Conservation (phyloP, 2,113 vertebrate genomes). For the Pteruthius melanotis region DNA sequence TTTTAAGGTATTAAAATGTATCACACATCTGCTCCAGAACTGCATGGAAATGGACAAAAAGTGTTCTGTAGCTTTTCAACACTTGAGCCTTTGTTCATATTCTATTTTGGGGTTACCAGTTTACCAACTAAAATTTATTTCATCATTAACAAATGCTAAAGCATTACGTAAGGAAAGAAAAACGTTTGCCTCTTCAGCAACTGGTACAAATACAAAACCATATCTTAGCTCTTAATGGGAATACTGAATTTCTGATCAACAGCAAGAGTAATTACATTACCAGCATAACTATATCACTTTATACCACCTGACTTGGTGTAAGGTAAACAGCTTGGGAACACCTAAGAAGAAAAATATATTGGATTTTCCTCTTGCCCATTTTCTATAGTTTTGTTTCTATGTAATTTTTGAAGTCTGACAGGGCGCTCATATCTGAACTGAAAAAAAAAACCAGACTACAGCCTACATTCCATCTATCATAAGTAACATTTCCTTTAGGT, state of each 20-base stretch:
- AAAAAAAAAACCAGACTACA: not conserved
- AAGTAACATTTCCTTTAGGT: conserved; percentile 23
- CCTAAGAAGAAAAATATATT: not conserved
- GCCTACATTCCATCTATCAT: conserved; percentile 25
- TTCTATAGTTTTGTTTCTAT: not conserved
- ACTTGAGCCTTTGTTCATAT: not conserved
- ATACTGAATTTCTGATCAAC: not conserved
- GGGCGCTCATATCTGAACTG: not conserved
- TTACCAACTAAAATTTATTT: not conserved
- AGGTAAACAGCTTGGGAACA: not conserved
- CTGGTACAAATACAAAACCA: not conserved
- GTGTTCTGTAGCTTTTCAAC: not conserved
- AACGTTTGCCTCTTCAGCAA: not conserved
- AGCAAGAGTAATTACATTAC: not conserved
- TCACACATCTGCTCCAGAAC: not conserved
- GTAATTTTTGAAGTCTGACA: not conserved
- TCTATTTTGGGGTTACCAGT: not conserved
- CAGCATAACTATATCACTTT: not conserved
- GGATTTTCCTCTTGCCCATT: not conserved
- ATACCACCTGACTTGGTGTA: not conserved
- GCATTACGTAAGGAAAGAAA: not conserved
- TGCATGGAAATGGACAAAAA: not conserved
- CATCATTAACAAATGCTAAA: not conserved
- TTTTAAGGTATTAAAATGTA: not conserved
- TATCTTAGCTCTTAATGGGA: not conserved